Conservation (phyloP, 1,140 invertebrate species). For the Drosophila nannoptera region DNA sequence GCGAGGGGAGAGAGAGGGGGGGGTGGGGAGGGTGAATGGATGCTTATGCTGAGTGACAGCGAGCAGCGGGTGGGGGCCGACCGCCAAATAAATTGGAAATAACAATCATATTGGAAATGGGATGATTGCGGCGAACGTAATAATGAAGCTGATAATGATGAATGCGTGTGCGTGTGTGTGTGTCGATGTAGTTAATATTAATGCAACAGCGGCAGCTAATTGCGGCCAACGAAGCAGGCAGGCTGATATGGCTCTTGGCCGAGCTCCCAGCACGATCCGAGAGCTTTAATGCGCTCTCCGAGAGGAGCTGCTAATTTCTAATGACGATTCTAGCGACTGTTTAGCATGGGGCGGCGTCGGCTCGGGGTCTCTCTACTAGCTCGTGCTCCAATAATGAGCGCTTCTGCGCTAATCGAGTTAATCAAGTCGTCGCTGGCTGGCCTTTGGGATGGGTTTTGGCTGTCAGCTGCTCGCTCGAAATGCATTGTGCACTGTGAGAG, state of each 20-base stretch:
- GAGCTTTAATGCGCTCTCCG: neutral
- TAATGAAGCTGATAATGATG: conserved; percentile 15
- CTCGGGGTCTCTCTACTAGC: conserved; percentile 13
- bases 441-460: neutral
- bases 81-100: conserved; percentile 32
- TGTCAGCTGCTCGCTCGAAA: neutral
- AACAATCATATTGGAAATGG: conserved; percentile 31
- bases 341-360: conserved; percentile 10
- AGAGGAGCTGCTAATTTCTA: neutral
- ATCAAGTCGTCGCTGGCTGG: conserved; percentile 32
- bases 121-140: conserved; percentile 1
- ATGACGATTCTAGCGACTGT: conserved; percentile 11
- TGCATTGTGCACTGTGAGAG: conserved; percentile 2
- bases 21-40: too few species aligned
- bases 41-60: neutral
- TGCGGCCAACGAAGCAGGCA: neutral
- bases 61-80: conserved; percentile 5
- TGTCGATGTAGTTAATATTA: too few species aligned
- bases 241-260: too few species aligned
- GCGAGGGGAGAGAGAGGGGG: too few species aligned
- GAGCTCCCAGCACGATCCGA: neutral
- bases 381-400: conserved; percentile 42
- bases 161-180: neutral
- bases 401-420: conserved; percentile 43
- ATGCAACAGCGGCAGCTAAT: neutral